Base-by-base conservation (phyloP, 2,797 vertebrate genomes). In the Sebastes goodei region DNA sequence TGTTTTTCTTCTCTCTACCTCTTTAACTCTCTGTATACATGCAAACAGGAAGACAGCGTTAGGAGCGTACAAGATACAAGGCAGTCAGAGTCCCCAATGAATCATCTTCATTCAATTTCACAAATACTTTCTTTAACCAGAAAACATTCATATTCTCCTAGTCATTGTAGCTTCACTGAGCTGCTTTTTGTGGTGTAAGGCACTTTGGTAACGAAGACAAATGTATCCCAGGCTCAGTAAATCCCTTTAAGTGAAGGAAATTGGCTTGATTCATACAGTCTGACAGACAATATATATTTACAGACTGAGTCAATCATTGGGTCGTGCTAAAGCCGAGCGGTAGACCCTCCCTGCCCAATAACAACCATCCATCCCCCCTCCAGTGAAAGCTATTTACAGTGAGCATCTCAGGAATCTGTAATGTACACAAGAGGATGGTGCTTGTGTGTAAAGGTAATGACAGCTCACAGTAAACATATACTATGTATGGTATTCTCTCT, bases 331-430 rank as follows among this genome's bases (percentile, higher is more conserved):
- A 82, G 55, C 30, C 4, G 46, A 67, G 62, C 3, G 2, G 35
- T 32, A 42, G 67, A 81, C 42, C 74, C 55, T 27, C 17, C 33
- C 12, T 8, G 4, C 55, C 15, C 56, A 78, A 71, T 71, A 33
- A 76, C 62, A 78, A 33, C 59, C 21, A 5, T 4, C 30, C 38
- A 42, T 10, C 64, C 49, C 21, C 10, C 7, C 33, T 74, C 62
- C 35, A 64, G n/a, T 76, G 27, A 74, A 79, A 70, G 74, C 46
- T 80, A 83, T 85, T 89, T 82, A 80, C 83, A 81, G 80, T 20
- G 59, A 83, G 70, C 71, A 86, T 86, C 75, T 79, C 17, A 83
- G 84, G 90, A 94, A 93, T 94, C 83, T 92, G 46, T 80, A 89
- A 88, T 77, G 76, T 91, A 90, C 62, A 92, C 90, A 92, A 52